These are phyloP conservation scores for Neoarius graeffei DNA, from an alignment of 2,113 vertebrate species.

Conservation along the genomic window DNA sequence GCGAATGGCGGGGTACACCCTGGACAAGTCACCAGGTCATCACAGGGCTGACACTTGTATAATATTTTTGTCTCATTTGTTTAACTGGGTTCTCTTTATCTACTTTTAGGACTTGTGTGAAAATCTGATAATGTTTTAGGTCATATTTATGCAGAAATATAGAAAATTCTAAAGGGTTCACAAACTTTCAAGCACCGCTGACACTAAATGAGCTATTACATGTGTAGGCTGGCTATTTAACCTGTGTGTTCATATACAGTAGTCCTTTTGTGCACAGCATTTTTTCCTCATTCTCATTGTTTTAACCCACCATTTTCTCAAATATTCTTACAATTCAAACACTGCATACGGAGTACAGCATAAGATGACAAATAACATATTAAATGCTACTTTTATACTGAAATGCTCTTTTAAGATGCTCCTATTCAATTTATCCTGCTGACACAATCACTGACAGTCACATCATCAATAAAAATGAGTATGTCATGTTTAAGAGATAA, in stretches of 20 bases:
- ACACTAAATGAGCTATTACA: not conserved
- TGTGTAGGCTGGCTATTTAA: not conserved
- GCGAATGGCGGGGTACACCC: no score
- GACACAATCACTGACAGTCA: not conserved
- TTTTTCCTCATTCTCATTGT: not conserved
- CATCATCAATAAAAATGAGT: conserved; percentile 15
- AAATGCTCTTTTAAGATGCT: conserved; percentile 8
- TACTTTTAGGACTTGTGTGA: no score
- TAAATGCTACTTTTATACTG: not conserved
- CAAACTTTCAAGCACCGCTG: not conserved
- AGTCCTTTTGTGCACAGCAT: not conserved
- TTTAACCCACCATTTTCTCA: not conserved
- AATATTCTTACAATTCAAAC: not conserved
- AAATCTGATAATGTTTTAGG: no score
- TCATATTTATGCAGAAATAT: no score
- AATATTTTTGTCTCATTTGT: no score
- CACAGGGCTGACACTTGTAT: no score
- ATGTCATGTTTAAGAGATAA: conserved; percentile 6
- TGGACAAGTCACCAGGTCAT: no score
- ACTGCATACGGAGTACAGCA: not conserved
- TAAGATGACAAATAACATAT: not conserved
- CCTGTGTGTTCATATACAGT: not conserved
- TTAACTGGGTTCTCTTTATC: no score
- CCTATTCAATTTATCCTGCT: conserved; percentile 14
- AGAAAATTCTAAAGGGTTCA: no score